These are phyloP conservation scores for Sminthopsis crassicaudata DNA, from an alignment of 2,113 vertebrate genomes.

Conservation along the genomic window DNA sequence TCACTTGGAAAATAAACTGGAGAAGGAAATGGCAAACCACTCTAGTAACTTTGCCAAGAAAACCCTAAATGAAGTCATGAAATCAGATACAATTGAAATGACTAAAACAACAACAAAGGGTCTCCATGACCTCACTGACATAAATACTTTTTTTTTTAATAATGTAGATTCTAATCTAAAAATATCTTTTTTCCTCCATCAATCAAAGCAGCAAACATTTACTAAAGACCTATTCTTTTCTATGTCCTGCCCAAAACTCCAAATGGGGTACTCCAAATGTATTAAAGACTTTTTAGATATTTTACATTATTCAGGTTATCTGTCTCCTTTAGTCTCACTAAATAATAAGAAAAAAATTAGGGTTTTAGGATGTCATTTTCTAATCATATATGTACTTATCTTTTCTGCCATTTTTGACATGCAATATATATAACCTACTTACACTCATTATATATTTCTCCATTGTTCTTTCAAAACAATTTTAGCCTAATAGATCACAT, in stretches of 20 bases:
- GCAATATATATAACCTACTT: not conserved
- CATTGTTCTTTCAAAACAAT: no score
- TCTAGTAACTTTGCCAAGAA: no score
- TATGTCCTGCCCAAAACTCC: not conserved
- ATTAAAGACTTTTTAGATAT: not conserved
- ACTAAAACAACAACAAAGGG: not conserved
- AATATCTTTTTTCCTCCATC: not conserved
- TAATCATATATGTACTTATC: not conserved
- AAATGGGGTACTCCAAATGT: not conserved
- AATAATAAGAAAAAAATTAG: not conserved
- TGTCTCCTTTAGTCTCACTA: not conserved
- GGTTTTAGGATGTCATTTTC: not conserved
- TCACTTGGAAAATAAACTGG: no score
- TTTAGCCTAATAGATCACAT: not conserved
- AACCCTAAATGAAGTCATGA: no score
- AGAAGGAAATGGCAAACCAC: no score
- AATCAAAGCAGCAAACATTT: not conserved
- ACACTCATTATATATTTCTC: no score
- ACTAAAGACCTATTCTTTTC: not conserved
- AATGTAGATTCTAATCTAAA: not conserved
- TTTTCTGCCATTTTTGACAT: not conserved
- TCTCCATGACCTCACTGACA: not conserved
- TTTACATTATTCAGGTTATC: not conserved
- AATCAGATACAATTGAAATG: no score
- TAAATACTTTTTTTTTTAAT: not conserved